Percentiles rank a stretch among this genome's conserved stretches.
phyloP scores from a whole-genome alignment of 2,113 vertebrate genomes.

The Ictalurus punctatus region DNA sequence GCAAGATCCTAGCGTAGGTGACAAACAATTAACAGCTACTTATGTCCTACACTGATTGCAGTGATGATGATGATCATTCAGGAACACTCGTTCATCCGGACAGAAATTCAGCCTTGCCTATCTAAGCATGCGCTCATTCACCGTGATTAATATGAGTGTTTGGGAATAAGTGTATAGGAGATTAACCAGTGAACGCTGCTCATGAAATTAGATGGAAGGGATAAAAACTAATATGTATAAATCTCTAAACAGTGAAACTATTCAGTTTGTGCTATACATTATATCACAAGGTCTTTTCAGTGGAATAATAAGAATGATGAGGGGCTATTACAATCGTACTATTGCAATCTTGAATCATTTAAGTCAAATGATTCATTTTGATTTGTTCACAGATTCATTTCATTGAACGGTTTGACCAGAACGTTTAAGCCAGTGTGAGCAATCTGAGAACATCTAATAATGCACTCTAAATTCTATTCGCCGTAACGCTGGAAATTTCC shows the following conservation, averaged over 20 bases:
- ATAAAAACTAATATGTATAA: not conserved
- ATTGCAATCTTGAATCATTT: not conserved
- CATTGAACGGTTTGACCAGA: not conserved
- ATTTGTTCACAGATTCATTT: not conserved
- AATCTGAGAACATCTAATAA: not conserved
- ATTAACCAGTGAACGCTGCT: not conserved
- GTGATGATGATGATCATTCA: constrained; percentile 32
- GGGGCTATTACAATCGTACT: not conserved
- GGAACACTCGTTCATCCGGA: constrained; percentile 37
- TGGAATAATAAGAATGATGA: not conserved
- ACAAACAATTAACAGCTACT: constrained; percentile 50
- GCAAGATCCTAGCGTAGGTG: constrained; percentile 40
- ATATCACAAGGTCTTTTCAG: not conserved
- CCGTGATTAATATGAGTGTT: not conserved
- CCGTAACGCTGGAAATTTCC: not conserved
- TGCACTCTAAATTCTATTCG: not conserved
- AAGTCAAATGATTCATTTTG: not conserved
- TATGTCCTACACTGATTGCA: constrained; percentile 39
- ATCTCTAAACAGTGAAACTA: not conserved
- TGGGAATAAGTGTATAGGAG: not conserved
- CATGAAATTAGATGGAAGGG: not conserved
- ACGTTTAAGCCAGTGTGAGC: not conserved
- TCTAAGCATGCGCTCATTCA: not conserved
- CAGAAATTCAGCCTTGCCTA: not conserved
- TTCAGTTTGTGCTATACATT: not conserved